Base-by-base conservation (phyloP, 2,113 vertebrate species). In the Pollimyrus isidori region DNA sequence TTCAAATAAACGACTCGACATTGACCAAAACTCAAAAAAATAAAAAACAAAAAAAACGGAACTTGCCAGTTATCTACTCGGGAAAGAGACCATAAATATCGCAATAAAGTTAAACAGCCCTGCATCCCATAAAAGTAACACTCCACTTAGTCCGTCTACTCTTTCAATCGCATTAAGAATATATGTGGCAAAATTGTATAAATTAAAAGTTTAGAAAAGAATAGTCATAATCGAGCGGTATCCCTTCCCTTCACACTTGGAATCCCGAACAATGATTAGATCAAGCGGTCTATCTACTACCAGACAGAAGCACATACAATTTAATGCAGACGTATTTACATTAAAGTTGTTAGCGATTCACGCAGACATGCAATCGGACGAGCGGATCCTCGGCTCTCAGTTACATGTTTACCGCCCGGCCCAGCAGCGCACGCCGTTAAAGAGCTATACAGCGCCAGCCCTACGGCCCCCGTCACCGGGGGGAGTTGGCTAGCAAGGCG, bases 401-500 rank as follows among this genome's bases (percentile, higher is more conserved):
- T 17, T 46, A 26, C 89, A 52, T 91, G 89, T 93, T 91, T 90
- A 91, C 91, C 76, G 89, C 65, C 35, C 35, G 9, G 3, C 90
- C 13, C 23, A 56, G 13, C 69, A 30, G 15, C 83, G 88, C 91
- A 89, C 90, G 90, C 86, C 88, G 85, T 39, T 58, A 30, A 80
- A 48, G 17, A 62, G 50, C 69, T 87, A 50, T 39, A 86, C 42
- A 65, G 30, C 88, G 50, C 73, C 23, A 17, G 7, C 23, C 49
- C 26, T 58, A 7, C 21, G 87, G 48, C 83, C 85, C 56, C 69
- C 53, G 88, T 91, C 92, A 85, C 53, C 56, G 88, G 90, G 89
- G 88, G 91, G 89, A 88, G 91, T 91, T 86, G 69, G 87, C 89
- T 56, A 13, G 39, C 10, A 58, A 86, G 92, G 92, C 92, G 91